Evolutionary conservation across 2,888 invertebrate genomes (phyloP).

Genomic region (Macrophya alboannulata): DNA sequence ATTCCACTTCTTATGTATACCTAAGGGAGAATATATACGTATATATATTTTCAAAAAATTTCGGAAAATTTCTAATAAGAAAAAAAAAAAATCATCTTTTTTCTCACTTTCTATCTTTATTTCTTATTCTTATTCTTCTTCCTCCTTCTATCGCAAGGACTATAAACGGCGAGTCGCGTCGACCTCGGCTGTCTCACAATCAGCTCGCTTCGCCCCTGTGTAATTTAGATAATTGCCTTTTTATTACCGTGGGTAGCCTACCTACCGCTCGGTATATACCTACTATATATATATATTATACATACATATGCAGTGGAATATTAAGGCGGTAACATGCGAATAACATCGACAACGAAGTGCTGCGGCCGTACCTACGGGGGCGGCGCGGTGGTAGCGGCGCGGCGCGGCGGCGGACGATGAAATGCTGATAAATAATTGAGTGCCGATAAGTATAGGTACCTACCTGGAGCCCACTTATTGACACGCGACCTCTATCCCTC

Average conservation of each 20-base stretch:
- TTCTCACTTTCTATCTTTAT: background rate
- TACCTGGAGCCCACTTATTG: slow-evolving; percentile 51
- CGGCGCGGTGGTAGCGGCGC: background rate
- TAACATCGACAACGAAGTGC: slow-evolving; percentile 38
- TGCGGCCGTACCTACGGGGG: background rate
- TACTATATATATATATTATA: background rate
- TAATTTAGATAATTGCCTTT: slow-evolving; percentile 49
- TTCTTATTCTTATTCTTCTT: background rate
- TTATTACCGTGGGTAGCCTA: slow-evolving; percentile 43
- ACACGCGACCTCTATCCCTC: slow-evolving; percentile 43
- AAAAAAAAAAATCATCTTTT: background rate
- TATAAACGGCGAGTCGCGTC: too few relatives aligned
- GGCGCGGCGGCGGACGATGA: slow-evolving; percentile 41
- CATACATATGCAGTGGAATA: slow-evolving; percentile 20
- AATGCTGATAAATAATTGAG: slow-evolving; percentile 56
- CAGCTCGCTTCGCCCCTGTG: slow-evolving; percentile 21
- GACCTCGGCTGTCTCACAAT: slow-evolving; percentile 23
- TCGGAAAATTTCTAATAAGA: background rate
- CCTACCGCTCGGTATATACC: background rate
- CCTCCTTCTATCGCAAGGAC: background rate
- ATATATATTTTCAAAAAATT: slow-evolving; percentile 14
- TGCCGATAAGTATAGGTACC: slow-evolving; percentile 55
- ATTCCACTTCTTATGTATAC: background rate
- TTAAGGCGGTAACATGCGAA: slow-evolving; percentile 26
- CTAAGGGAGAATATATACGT: background rate